Evolutionary conservation across 2,888 invertebrate species (phyloP).

Genomic region (Drepanosiphum platanoidis): DNA sequence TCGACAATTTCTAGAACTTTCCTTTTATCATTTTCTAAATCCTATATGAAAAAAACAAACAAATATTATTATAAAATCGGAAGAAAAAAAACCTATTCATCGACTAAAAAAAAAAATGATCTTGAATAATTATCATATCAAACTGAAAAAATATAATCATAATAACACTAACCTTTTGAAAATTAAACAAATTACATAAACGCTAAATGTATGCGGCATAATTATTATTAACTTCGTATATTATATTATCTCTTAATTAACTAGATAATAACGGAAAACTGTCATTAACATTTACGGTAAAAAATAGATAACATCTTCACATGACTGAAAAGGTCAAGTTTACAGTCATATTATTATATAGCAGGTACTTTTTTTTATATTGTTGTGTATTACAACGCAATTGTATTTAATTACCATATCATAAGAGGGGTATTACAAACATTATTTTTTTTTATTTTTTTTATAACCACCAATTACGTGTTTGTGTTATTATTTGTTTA

Average conservation of each 20-base stretch:
- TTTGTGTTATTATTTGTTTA: no score
- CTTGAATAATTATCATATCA: neutral
- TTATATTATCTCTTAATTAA: neutral
- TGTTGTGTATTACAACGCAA: neutral
- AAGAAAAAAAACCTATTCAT: no score
- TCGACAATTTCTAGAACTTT: no score
- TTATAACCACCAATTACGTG: neutral
- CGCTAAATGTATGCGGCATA: neutral
- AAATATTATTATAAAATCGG: no score
- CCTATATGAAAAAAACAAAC: no score
- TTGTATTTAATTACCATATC: conserved; percentile 22
- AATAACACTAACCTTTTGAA: neutral
- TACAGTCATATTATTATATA: neutral
- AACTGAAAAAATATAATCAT: neutral
- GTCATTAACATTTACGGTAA: conserved; percentile 37
- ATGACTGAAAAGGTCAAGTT: conserved; percentile 26
- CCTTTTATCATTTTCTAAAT: no score
- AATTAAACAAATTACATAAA: neutral
- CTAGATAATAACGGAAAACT: neutral
- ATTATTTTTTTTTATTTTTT: no score
- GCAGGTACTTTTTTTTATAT: no score
- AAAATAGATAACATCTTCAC: neutral
- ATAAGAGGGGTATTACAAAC: no score
- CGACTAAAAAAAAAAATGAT: neutral
- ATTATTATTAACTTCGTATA: neutral